Evolutionary conservation across 2,113 vertebrate genomes (phyloP).

Genomic region (Illadopsis cleaveri): DNA sequence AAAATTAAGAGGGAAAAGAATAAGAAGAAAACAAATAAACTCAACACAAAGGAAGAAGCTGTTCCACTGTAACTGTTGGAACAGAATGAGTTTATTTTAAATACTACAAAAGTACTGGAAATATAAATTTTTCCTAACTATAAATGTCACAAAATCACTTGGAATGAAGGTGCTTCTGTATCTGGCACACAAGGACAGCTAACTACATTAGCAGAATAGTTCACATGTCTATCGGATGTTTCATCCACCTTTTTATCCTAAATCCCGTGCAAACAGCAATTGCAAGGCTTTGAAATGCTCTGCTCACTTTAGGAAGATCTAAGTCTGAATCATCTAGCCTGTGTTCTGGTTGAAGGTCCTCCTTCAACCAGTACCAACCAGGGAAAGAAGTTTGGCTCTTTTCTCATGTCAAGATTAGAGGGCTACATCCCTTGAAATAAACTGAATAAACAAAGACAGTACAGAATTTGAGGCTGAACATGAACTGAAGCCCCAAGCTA

Average conservation of each 20-base stretch:
- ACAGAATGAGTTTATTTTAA: not conserved
- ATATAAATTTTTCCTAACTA: not conserved
- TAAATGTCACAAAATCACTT: not conserved
- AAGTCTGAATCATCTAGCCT: not conserved
- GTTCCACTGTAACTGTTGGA: not conserved
- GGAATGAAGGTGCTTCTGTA: not conserved
- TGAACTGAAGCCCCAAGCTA: not conserved
- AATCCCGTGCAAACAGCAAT: not conserved
- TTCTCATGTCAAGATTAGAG: not conserved
- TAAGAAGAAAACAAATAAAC: not conserved
- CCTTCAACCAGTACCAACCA: not conserved
- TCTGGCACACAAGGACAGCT: not conserved
- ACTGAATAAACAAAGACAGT: not conserved
- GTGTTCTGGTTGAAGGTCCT: not conserved
- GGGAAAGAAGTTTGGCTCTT: not conserved
- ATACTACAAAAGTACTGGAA: not conserved
- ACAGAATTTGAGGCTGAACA: not conserved
- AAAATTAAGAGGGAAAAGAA: not conserved
- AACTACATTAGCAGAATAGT: not conserved
- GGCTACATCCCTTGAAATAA: not conserved
- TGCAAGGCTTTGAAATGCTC: not conserved
- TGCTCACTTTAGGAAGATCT: not conserved
- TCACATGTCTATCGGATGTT: not conserved
- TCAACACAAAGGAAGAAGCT: not conserved
- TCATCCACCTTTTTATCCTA: not conserved